Base-by-base conservation (phyloP, 2,113 vertebrate species). In the Heliornis fulica region DNA sequence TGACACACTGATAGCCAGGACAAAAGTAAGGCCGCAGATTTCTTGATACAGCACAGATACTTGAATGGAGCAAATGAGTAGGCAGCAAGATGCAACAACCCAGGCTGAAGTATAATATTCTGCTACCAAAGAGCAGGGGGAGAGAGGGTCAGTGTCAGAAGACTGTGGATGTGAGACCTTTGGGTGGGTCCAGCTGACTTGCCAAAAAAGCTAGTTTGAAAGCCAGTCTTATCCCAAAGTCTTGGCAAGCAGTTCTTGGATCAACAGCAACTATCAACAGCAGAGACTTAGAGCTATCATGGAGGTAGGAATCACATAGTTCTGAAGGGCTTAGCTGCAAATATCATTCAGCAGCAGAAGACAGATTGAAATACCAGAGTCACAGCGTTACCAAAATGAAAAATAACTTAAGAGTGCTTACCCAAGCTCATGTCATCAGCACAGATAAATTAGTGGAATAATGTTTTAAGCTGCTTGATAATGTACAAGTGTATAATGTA, bases 391-490 rank as follows among this genome's bases (percentile, higher is more conserved):
- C 75, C 78, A 56, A 29, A 68, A 71, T 94, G 81, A 91, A 76
- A 91, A 69, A 94, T 68, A 1, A 71, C 82, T 85, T 63, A 43
- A 71, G 38, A 7, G 22, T 90, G 43, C 90, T 85, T 72, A 53
- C 87, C 85, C 74, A 86, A 79, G 53, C 66, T 93, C 5, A 1
- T 69, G 82, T 72, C 53, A 87, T 76, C 69, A 85, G 57, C 85
- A 65, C 85, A 65, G 82, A 53, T 51, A 43, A 91, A 91, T 79
- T 79, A 95, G 68, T 43, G 48, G 66, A 76, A 79, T 87, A 76
- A 82, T 40, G 75, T 71, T 95, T 93, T 95, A 80, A 93, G 70
- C 78, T 79, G 36, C 57, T 96, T 69, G 40, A 60, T 91, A 91
- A 80, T 29, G 61, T 69, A 64, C 61, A 83, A 80, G 66, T 48